Base-by-base conservation (phyloP, 2,113 vertebrate species). In the Xyrauchen texanus region DNA sequence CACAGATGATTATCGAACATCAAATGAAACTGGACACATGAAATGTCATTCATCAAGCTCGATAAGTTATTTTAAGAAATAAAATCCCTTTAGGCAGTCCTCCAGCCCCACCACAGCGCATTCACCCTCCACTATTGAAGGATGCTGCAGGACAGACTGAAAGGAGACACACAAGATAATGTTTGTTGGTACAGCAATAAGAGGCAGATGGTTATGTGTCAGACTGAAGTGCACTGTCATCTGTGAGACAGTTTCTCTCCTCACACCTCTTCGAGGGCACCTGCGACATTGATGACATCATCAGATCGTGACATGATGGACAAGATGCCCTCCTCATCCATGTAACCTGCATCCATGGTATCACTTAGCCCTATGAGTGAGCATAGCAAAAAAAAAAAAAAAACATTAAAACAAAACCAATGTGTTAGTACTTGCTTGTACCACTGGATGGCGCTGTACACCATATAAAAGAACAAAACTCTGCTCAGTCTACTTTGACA, bases 221-320 rank as follows among this genome's bases (percentile, higher is more conserved):
- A 8, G 21, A 34, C 21, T 34, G 21, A 34, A 34, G 21, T 34
- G 21, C 21, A 34, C 21, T 45, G 8, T 10, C 7, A 9, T 4
- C 5, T 57, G 4, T 57, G 66, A n/a, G 21, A 13, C 65, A 6
- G 4, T 51, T 7, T 4, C 49, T 42, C 46, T 52, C 44, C 2
- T 68, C 71, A 80, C 87, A 98, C 98, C 95, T 99, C 98, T 85
- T 99, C 97, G 84, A 99, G 86, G 0, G 97, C 95, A 1, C 98
- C 97, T 0, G 98, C 96, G 89, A 99, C 94, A 60, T 98, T 99
- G 89, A 99, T 98, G 83, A 99, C 97, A 70, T 99, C 98, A 88
- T 99, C 98, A 80, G 96, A 95, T n/a, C 96, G 92, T 68, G 97
- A 97, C 92, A 98, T 94, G 58, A 99, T 95, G 80, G 98, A 98